These are phyloP conservation scores for Argynnis bischoffii DNA, from an alignment of 2,888 invertebrate species.

Conservation along the genomic window DNA sequence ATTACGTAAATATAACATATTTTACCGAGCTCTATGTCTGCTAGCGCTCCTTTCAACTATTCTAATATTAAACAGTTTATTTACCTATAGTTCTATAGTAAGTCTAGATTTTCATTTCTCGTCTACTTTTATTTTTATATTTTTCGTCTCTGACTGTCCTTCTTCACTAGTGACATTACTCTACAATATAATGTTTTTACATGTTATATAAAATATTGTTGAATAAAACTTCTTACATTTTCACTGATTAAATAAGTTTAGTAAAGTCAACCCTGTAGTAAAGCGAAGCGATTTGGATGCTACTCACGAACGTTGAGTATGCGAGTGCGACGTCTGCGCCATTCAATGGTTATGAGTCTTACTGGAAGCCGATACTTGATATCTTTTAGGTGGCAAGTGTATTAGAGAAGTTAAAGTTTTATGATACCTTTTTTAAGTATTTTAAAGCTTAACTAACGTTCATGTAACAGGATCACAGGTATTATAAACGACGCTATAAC, in stretches of 20 bases:
- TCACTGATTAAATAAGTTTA: constrained; percentile 8
- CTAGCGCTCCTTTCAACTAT: too few species aligned
- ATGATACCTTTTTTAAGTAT: constrained; percentile 8
- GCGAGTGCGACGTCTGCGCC: constrained; percentile 49
- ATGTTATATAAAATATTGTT: neutral
- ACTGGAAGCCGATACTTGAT: constrained; percentile 31
- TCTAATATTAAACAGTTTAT: too few species aligned
- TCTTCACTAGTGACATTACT: too few species aligned
- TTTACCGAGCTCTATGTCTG: too few species aligned
- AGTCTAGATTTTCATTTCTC: too few species aligned
- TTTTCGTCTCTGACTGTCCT: too few species aligned
- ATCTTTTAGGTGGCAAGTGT: constrained; percentile 30
- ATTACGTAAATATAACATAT: too few species aligned
- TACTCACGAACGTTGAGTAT: constrained; percentile 38
- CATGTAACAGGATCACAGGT: neutral
- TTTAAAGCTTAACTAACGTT: neutral
- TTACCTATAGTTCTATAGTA: too few species aligned
- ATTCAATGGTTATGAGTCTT: constrained; percentile 36
- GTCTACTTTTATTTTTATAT: too few species aligned
- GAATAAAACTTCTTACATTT: neutral
- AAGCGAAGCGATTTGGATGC: constrained; percentile 35
- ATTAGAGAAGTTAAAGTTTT: constrained; percentile 23
- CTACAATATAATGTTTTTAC: too few species aligned
- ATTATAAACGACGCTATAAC: too few species aligned
- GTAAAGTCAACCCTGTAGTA: constrained; percentile 31